These are phyloP conservation scores for Drosophila formosana DNA, from an alignment of 2,888 invertebrate species.

Conservation along the genomic window DNA sequence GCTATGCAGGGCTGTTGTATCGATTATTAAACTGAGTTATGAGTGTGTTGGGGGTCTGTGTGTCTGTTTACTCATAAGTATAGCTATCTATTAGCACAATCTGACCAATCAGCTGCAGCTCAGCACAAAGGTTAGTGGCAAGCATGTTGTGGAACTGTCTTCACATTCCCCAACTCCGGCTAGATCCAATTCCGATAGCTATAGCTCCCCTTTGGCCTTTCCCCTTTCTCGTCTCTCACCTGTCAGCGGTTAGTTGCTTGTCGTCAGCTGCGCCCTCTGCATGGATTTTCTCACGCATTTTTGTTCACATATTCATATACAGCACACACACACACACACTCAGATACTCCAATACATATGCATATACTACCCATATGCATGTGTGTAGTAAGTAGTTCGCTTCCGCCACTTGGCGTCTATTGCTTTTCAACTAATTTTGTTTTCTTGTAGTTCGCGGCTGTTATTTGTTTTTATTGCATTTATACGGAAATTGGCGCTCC, in stretches of 20 bases:
- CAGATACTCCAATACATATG: not conserved
- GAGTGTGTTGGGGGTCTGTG: not conserved
- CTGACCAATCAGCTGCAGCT: constrained; percentile 9
- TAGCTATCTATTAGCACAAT: constrained; percentile 6
- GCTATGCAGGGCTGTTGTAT: not conserved
- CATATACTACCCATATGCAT: constrained; percentile 11
- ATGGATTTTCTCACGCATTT: constrained; percentile 74
- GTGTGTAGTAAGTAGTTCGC: constrained; percentile 48
- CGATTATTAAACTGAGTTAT: not conserved
- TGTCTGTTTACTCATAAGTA: not conserved
- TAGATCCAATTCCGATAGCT: not conserved
- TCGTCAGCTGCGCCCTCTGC: constrained; percentile 59
- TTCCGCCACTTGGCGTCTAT: constrained; percentile 73
- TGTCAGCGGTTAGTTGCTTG: constrained; percentile 24
- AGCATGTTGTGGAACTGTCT: no score
- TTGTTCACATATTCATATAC: constrained; percentile 35
- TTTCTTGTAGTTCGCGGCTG: constrained; percentile 76
- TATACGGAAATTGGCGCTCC: constrained; percentile 81
- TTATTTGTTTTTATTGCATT: constrained; percentile 82
- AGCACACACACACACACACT: not conserved
- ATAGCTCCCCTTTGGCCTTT: not conserved
- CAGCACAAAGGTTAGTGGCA: no score
- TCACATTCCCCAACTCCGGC: not conserved
- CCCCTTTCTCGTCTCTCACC: constrained; percentile 27
- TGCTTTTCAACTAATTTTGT: constrained; percentile 76